Percentiles rank a stretch among this genome's conserved stretches.
phyloP scores from a whole-genome alignment of 2,113 vertebrate genomes.

The Plecturocebus donacophilus region DNA sequence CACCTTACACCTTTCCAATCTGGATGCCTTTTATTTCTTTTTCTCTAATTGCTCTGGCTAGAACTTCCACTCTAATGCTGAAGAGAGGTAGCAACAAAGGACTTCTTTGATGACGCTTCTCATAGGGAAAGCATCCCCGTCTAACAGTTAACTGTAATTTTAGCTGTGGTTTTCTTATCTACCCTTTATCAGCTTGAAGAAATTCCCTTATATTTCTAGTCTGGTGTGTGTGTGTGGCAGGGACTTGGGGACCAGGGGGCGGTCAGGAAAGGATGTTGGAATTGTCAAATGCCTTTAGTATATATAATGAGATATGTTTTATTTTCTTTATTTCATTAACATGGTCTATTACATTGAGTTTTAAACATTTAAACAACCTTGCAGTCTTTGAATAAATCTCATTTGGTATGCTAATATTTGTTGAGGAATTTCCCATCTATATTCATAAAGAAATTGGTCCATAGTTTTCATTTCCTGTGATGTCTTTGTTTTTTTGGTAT shows the following conservation, averaged over 20 bases:
- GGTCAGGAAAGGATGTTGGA: not conserved
- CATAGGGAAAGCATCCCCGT: not conserved
- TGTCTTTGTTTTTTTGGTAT: not conserved
- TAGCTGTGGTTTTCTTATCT: not conserved
- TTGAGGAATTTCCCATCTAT: not conserved
- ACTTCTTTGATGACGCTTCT: not conserved
- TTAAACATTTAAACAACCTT: not conserved
- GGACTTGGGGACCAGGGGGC: no score
- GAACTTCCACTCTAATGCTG: not conserved
- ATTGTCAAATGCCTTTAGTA: not conserved
- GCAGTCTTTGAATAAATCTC: not conserved
- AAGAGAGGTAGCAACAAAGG: not conserved
- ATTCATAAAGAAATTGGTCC: not conserved
- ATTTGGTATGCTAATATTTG: not conserved
- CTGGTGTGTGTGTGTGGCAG: not conserved
- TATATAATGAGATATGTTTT: not conserved
- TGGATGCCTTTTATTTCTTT: not conserved
- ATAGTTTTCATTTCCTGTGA: not conserved
- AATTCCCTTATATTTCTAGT: not conserved
- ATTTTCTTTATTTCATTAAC: not conserved
- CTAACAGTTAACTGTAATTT: not conserved
- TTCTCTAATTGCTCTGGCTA: not conserved
- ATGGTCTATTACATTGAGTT: not conserved
- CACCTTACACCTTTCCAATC: not conserved
- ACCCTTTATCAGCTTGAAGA: not conserved